These are phyloP conservation scores for Pardalotus punctatus DNA, from an alignment of 2,113 vertebrate genomes.

Conservation along the genomic window DNA sequence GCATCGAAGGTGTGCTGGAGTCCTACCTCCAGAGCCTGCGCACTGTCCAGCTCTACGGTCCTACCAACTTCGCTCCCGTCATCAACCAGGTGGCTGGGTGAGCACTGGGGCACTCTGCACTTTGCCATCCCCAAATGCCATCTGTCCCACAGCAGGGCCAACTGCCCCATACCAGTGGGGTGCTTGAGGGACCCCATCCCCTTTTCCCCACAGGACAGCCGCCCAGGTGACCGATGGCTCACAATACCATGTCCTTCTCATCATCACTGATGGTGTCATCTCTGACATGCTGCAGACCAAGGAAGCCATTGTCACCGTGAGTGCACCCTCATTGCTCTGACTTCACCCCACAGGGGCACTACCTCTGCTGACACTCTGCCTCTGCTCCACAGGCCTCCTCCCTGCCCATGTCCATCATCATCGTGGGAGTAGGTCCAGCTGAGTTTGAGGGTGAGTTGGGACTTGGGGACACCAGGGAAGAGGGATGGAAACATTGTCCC, in stretches of 20 bases:
- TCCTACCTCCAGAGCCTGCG: slow-evolving; percentile 91
- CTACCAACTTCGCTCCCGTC: slow-evolving; percentile 92
- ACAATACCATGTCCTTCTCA: slow-evolving; percentile 95
- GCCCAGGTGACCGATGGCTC: slow-evolving; percentile 91
- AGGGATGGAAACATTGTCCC: not conserved
- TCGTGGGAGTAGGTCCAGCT: slow-evolving; percentile 94
- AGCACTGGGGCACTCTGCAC: not conserved
- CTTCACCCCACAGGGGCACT: not conserved
- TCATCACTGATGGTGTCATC: slow-evolving; percentile 97
- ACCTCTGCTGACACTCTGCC: not conserved
- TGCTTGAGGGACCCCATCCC: not conserved
- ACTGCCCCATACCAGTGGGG: not conserved
- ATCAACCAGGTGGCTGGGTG: slow-evolving; percentile 95
- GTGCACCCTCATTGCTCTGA: not conserved
- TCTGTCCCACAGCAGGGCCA: rapidly evolving
- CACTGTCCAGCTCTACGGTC: slow-evolving; percentile 90
- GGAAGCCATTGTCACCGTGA: slow-evolving; percentile 94
- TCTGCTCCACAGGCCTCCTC: slow-evolving; percentile 82
- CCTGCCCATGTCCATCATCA: slow-evolving; percentile 95
- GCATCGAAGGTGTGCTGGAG: slow-evolving; percentile 89
- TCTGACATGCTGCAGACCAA: slow-evolving; percentile 98
- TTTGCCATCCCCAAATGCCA: not conserved
- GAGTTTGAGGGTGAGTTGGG: slow-evolving; percentile 93
- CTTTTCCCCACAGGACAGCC: slow-evolving; percentile 74
- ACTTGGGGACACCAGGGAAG: not conserved